phyloP scores from a whole-genome alignment of 2,888 invertebrate genomes.

The Stenodema calcarata region DNA sequence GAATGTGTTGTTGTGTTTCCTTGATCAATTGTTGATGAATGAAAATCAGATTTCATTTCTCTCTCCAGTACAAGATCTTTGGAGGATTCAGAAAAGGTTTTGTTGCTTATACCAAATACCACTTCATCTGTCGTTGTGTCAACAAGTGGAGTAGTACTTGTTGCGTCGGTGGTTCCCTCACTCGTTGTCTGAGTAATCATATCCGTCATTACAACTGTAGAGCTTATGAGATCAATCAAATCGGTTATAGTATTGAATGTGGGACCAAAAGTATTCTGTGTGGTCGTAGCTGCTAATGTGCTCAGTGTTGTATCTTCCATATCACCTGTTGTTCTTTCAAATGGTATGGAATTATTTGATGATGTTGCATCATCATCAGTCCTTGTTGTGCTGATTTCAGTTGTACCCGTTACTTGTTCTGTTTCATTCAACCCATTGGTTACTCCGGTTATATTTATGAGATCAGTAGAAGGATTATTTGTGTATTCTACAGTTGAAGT shows the following conservation, averaged over 20 bases:
- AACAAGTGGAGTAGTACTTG: not conserved
- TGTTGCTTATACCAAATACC: not conserved
- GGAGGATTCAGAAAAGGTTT: not conserved
- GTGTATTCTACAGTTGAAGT: slow-evolving; percentile 19
- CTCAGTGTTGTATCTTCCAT: slow-evolving; percentile 55
- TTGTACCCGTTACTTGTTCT: not conserved
- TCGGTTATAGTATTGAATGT: slow-evolving; percentile 22
- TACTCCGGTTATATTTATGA: not conserved
- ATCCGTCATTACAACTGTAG: not conserved
- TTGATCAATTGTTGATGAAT: not conserved
- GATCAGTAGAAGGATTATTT: not conserved
- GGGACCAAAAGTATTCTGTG: not conserved
- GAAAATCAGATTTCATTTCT: not conserved
- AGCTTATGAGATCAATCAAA: slow-evolving; percentile 2
- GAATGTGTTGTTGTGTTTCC: not conserved
- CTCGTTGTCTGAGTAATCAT: not conserved
- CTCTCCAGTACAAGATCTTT: not conserved
- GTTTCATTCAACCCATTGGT: not conserved
- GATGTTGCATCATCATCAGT: not conserved
- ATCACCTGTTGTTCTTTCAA: slow-evolving; percentile 13
- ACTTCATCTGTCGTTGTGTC: not conserved
- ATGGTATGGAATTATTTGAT: not conserved
- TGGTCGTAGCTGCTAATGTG: slow-evolving; percentile 51
- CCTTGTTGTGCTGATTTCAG: not conserved
- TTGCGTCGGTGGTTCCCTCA: not conserved